phyloP scores from a whole-genome alignment of 2,797 vertebrate genomes.

The Propithecus deckenii region DNA sequence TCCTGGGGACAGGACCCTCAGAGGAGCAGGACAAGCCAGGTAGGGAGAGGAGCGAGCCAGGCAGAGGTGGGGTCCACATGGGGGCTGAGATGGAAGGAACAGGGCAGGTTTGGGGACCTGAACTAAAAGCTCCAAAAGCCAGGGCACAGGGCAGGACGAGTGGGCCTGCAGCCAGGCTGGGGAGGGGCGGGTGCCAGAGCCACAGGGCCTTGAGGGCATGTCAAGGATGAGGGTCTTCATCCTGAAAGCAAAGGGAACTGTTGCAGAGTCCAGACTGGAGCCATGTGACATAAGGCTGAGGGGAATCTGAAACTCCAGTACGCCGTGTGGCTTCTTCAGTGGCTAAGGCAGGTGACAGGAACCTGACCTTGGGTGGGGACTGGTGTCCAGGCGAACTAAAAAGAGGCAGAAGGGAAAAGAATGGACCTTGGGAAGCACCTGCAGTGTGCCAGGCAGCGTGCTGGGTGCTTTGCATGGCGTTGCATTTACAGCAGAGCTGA shows the following conservation, averaged over 20 bases:
- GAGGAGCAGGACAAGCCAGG: neutral
- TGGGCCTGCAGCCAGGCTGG: neutral
- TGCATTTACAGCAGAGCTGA: neutral
- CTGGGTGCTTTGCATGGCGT: neutral
- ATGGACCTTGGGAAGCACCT: neutral
- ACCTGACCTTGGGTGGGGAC: neutral
- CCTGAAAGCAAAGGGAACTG: neutral
- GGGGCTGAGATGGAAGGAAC: neutral
- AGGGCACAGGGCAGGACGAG: neutral
- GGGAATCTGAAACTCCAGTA: neutral
- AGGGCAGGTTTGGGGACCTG: neutral
- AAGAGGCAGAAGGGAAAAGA: neutral
- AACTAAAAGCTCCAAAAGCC: neutral
- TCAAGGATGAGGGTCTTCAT: neutral
- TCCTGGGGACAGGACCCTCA: neutral
- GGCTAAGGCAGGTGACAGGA: neutral
- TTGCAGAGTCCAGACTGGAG: neutral
- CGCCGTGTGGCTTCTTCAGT: neutral
- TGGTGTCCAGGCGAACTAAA: neutral
- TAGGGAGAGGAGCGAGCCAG: neutral
- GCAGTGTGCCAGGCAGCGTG: fast-evolving
- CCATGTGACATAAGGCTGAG: neutral
- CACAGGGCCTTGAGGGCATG: neutral
- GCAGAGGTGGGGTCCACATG: fast-evolving
- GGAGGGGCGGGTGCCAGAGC: neutral